These are phyloP conservation scores for Cepaea nemoralis DNA, from an alignment of 1,140 invertebrate genomes.

Conservation along the genomic window DNA sequence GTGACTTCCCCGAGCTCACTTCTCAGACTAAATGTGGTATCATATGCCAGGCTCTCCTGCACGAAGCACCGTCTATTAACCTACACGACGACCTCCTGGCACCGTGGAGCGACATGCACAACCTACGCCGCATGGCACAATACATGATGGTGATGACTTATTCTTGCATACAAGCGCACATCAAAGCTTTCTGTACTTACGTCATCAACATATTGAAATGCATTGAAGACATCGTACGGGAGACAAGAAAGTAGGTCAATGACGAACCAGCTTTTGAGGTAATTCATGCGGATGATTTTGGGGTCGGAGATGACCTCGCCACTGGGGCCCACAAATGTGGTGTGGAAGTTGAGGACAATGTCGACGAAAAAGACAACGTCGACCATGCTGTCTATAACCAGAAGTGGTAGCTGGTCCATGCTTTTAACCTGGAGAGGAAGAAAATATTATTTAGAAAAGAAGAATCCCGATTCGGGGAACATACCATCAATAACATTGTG, in stretches of 20 bases:
- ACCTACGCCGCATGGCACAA: too few species aligned
- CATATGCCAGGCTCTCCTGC: too few species aligned
- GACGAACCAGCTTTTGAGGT: constrained; percentile 99
- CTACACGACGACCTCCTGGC: background rate
- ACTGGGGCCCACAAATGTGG: constrained; percentile 98
- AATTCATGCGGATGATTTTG: constrained; percentile 81
- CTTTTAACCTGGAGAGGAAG: constrained; percentile 82
- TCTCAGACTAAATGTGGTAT: background rate
- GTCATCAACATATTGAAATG: constrained; percentile 99
- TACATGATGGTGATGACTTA: too few species aligned
- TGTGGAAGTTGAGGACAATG: constrained; percentile 99
- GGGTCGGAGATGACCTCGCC: constrained; percentile 80
- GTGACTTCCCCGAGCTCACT: too few species aligned
- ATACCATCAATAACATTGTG: too few species aligned
- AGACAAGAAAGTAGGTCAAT: constrained; percentile 99
- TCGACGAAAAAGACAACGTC: constrained; percentile 99
- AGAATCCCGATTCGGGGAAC: too few species aligned
- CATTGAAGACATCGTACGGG: constrained; percentile 99
- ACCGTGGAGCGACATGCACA: too few species aligned
- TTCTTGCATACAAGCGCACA: too few species aligned
- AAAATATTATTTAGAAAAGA: too few species aligned
- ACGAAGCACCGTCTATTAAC: background rate
- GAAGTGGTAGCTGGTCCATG: constrained; percentile 96
- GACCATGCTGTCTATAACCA: constrained; percentile 89
- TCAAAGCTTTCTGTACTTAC: constrained; percentile 77